These are phyloP conservation scores for Eira barbara DNA, from an alignment of 2,113 vertebrate genomes.

Conservation along the genomic window DNA sequence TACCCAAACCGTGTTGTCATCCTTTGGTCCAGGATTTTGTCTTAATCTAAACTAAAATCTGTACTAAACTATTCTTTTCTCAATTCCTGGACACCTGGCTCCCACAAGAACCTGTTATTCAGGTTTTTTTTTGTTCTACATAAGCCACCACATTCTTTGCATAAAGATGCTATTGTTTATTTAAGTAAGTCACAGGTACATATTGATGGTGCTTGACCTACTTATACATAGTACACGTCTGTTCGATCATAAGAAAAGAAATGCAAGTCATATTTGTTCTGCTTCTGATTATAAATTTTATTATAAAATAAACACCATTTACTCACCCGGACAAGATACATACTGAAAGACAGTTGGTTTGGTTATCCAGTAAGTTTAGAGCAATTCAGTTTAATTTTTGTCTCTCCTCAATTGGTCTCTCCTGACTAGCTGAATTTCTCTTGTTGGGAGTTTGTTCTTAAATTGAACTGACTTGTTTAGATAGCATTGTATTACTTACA, in stretches of 20 bases:
- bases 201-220: background rate
- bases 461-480: background rate
- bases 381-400: background rate
- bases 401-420: background rate
- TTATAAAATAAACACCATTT: background rate
- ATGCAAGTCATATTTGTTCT: background rate
- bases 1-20: background rate
- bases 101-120: background rate
- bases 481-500: background rate
- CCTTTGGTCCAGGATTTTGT: background rate
- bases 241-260: background rate
- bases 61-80: background rate
- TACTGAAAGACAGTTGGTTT: background rate
- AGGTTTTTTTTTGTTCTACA: background rate
- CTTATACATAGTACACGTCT: background rate
- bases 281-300: background rate
- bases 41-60: background rate
- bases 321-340: background rate
- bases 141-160: background rate
- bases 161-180: background rate
- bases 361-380: background rate
- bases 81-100: background rate
- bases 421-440: background rate
- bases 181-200: background rate
- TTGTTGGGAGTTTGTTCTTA: background rate